Evolutionary conservation across 1,140 invertebrate genomes (phyloP).

Genomic region (Drosophila rufa): DNA sequence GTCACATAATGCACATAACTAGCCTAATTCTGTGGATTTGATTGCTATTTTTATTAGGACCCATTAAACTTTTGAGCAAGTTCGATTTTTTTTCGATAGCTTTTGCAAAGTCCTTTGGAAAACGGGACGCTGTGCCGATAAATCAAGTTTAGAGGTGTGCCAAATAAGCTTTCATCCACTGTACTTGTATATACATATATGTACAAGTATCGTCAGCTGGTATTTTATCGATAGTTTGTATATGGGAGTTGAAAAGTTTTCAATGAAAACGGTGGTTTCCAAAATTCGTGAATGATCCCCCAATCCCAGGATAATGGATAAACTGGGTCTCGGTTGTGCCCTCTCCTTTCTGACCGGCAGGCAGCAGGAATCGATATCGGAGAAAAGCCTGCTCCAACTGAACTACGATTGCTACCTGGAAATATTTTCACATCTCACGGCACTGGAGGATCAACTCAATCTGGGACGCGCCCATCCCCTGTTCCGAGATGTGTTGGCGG

Average conservation of each 20-base stretch:
- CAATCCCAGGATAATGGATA: conserved; percentile 48
- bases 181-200: not conserved
- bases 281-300: not conserved
- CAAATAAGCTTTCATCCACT: not conserved
- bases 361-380: conserved; percentile 5
- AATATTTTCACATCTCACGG: conserved; percentile 56
- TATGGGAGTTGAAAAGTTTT: not conserved
- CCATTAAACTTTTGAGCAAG: not conserved
- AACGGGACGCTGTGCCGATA: not conserved
- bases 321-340: conserved; percentile 52
- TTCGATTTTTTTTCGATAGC: too few species aligned
- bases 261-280: not conserved
- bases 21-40: too few species aligned
- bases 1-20: too few species aligned
- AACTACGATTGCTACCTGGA: conserved; percentile 66
- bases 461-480: conserved; percentile 51
- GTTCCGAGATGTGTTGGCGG: conserved; percentile 36
- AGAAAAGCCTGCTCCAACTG: conserved; percentile 50
- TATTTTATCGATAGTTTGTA: conserved; percentile 30
- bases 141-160: not conserved
- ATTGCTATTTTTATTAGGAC: too few species aligned
- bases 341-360: conserved; percentile 54
- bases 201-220: conserved; percentile 10
- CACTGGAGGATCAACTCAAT: conserved; percentile 63
- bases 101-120: not conserved